Base-by-base conservation (phyloP, 1,140 invertebrate species). In the Drosophila ironensis region DNA sequence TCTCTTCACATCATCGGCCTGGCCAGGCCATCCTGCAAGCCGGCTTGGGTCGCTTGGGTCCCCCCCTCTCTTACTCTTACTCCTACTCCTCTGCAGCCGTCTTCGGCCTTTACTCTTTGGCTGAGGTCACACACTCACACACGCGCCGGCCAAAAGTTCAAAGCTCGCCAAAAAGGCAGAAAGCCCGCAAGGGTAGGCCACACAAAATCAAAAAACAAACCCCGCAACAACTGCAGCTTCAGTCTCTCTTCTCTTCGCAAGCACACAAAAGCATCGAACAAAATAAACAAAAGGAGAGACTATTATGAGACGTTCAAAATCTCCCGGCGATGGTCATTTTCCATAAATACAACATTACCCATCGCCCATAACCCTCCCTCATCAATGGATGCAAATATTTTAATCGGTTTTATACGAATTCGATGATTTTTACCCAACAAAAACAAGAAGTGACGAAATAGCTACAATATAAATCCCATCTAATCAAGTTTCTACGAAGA, bases 211-310 rank as follows among this genome's bases (percentile, higher is more conserved):
- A 57, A 57, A 27, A 44, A 45, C 47, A 27, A 76, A 42, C 45
- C 47, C 51, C 42, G 45, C 22, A 41, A 52, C 6, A 37, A 64
- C 19, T 64, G 51, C 70, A 78, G 48, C 57, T 57, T 80, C 24
- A 59, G 33, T 30, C 42, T n/a, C 38, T 50, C 25, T 51, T n/a
- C 38, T 50, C 25, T 51, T 24, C 16, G 25, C 37, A 64, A 68
- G 41, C 68, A 71, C 74, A 70, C 53, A 72, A 75, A 81, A 51
- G 59, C 44, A 61, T 44, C 35, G 25, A 46, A 41, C n/a, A n/a
- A n/a, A n/a, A n/a, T n/a, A n/a, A n/a, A n/a, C n/a, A n/a, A n/a
- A n/a, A 22, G 20, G 20, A 22, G 20, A 22, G 20, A n/a, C n/a
- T n/a, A n/a, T n/a, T n/a, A n/a, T n/a, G n/a, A n/a, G n/a, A n/a